These are phyloP conservation scores for Calephelis virginiensis DNA, from an alignment of 1,140 invertebrate species.

Conservation along the genomic window DNA sequence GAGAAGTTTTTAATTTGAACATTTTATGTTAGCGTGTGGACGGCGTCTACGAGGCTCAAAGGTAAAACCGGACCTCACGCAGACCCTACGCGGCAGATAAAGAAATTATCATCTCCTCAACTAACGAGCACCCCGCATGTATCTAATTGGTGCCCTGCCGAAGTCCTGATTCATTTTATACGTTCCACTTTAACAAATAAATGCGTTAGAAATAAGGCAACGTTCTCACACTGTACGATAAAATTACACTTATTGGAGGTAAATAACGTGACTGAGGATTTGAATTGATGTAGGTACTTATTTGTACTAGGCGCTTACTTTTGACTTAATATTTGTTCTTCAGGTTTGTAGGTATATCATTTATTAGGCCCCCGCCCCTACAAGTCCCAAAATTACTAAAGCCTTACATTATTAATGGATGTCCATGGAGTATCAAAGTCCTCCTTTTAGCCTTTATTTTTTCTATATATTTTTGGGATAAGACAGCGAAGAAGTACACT, in stretches of 20 bases:
- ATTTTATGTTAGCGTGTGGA: constrained; percentile 2
- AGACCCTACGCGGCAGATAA: constrained; percentile 48
- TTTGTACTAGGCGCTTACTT: not conserved
- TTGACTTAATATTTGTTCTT: too few species aligned
- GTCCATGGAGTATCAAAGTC: too few species aligned
- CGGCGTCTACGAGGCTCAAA: constrained; percentile 32
- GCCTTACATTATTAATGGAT: too few species aligned
- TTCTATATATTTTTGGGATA: too few species aligned
- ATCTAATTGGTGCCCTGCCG: constrained; percentile 62
- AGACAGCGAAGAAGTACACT: too few species aligned
- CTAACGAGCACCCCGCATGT: constrained; percentile 56
- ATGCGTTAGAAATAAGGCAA: constrained; percentile 35
- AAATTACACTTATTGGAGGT: constrained; percentile 15
- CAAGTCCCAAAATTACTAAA: too few species aligned
- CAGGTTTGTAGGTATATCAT: too few species aligned
- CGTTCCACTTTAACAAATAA: constrained; percentile 32
- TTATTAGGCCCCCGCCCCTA: too few species aligned
- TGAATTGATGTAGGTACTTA: not conserved
- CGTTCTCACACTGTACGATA: constrained; percentile 36
- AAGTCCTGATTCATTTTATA: constrained; percentile 43
- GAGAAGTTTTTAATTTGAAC: not conserved
- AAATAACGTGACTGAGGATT: not conserved
- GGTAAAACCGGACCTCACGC: constrained; percentile 48
- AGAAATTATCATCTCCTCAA: constrained; percentile 65
- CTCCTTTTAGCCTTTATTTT: too few species aligned